Evolutionary conservation across 2,113 vertebrate genomes (phyloP), one percentile per base, ranked within the genome.

Genomic region (Aptenodytes patagonicus): DNA sequence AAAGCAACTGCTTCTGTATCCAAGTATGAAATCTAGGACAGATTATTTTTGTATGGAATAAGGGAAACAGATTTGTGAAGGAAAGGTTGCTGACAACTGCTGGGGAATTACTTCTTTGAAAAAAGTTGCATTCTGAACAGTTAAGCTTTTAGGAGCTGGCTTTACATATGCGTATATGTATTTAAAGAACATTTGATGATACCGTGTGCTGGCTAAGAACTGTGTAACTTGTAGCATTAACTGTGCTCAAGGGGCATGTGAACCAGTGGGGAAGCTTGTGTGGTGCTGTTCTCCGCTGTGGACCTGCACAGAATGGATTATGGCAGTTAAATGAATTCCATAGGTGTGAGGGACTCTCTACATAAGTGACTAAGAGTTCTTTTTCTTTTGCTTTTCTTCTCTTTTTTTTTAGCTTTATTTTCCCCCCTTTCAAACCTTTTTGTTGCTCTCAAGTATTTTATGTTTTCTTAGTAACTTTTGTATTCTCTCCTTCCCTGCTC

Each of bases 311-410:
- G 26, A 52, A 31, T 46, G 62, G 76, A 83, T 94, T 96, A 87
- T 80, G n/a, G 86, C 86, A 78, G 77, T 78, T 86, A 92, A 96
- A 86, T 72, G 76, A 89, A 92, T 78, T 80, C 68, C 52, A n/a
- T 70, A 82, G 73, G 46, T 89, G 58, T 81, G 71, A 75, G 58
- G 36, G 34, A 26, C 25, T 32, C 40, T 66, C 68, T 52, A 34
- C 40, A 66, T 34, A 83, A 87, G 22, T 54, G 66, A 51, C 61
- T 71, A 40, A 49, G 60, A 62, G 29, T 47, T 44, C 13, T 9
- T 47, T 47, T 21, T 47, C 47, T 47, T 47, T 47, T 47, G 47
- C 47, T 47, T 47, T 47, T 47, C 17, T 46, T 46, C 46, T 44
- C 44, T n/a, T 46, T 47, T 47, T 20, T 47, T 47, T 47, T 21